Conservation (phyloP, 1,140 invertebrate species). For the Pentalonia nigronervosa region DNA sequence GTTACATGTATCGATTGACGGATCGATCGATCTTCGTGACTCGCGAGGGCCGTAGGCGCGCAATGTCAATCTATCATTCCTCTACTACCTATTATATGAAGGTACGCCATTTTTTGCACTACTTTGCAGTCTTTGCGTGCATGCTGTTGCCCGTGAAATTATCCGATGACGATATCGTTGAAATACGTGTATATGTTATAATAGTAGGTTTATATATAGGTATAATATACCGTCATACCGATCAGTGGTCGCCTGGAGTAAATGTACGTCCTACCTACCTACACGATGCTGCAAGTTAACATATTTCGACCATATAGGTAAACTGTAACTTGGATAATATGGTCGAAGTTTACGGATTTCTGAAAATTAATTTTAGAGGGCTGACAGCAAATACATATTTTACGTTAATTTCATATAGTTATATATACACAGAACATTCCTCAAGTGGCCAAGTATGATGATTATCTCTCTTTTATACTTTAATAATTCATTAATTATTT, state of each 20-base stretch:
- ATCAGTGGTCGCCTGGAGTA: background rate
- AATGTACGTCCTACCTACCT: background rate
- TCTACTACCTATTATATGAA: background rate
- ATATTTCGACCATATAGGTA: too few relatives aligned
- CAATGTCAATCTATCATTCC: background rate
- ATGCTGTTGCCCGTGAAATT: background rate
- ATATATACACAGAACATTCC: too few relatives aligned
- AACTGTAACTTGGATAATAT: too few relatives aligned
- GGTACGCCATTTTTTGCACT: background rate
- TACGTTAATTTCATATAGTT: too few relatives aligned
- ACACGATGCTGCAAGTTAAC: background rate
- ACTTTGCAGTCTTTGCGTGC: background rate
- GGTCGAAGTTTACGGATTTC: background rate
- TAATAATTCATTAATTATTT: too few relatives aligned
- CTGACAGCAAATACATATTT: too few relatives aligned
- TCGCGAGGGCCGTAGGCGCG: background rate
- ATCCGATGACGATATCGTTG: background rate
- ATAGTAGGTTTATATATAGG: too few relatives aligned
- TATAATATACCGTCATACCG: background rate
- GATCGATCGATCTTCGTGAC: background rate
- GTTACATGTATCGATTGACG: background rate
- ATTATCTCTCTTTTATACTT: too few relatives aligned
- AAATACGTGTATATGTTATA: background rate
- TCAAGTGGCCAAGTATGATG: too few relatives aligned
- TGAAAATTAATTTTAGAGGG: too few relatives aligned